Evolutionary conservation across 2,113 vertebrate species (phyloP).

Genomic region (Leptobrachium ailaonicum): DNA sequence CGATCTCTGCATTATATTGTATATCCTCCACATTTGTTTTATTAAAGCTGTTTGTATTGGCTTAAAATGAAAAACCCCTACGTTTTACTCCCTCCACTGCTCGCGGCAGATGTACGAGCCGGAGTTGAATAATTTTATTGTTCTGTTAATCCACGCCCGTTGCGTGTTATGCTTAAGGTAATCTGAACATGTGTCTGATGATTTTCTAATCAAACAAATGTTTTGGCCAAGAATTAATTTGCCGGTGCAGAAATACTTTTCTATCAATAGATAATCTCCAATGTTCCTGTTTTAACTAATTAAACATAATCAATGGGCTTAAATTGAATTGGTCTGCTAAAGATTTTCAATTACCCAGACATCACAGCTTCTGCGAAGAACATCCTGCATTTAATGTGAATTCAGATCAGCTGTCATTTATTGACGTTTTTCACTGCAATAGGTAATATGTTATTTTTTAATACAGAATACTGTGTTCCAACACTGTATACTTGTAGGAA

Average conservation of each 20-base stretch:
- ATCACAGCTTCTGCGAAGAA: background rate
- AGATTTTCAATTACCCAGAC: slow-evolving; percentile 28
- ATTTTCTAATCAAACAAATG: slow-evolving; percentile 13
- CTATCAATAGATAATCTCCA: slow-evolving; percentile 25
- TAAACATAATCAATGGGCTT: slow-evolving; percentile 32
- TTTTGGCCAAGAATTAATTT: slow-evolving; percentile 6
- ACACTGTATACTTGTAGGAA: no score
- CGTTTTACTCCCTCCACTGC: no score
- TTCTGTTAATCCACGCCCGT: slow-evolving; percentile 91
- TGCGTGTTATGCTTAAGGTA: slow-evolving; percentile 55
- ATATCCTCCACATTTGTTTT: no score
- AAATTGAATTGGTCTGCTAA: background rate
- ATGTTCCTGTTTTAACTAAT: slow-evolving; percentile 26
- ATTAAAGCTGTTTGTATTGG: background rate
- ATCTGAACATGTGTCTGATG: slow-evolving; percentile 18
- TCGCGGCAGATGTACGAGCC: no score
- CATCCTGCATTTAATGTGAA: background rate
- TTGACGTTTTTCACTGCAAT: no score
- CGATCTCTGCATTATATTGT: no score
- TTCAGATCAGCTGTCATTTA: no score
- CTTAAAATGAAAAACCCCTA: no score
- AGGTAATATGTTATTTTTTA: no score
- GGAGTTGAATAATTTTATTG: slow-evolving; percentile 67
- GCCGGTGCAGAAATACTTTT: background rate
- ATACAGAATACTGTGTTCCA: no score